These are phyloP conservation scores for Danaus plexippus DNA, from an alignment of 1,140 invertebrate species.

Conservation along the genomic window DNA sequence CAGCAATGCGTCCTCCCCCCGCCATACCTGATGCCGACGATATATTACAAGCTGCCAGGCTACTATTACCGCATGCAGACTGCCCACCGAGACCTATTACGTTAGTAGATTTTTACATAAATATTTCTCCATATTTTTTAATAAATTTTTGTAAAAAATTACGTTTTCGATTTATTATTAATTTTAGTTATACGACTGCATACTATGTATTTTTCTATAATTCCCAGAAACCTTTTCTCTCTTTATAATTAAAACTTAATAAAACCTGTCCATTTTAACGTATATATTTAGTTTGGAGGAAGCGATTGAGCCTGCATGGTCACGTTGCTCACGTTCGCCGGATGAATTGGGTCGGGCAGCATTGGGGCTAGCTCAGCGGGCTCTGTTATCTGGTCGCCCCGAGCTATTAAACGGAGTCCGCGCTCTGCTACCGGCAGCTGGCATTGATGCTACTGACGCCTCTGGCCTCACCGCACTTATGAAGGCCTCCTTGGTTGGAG, in stretches of 20 bases:
- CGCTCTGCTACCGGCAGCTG: constrained; percentile 80
- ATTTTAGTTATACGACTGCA: neutral
- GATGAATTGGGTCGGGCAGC: constrained; percentile 72
- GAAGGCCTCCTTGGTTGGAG: constrained; percentile 84
- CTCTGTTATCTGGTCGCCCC: constrained; percentile 81
- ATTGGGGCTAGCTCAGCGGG: constrained; percentile 84
- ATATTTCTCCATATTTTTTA: too few species aligned
- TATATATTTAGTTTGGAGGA: constrained; percentile 38
- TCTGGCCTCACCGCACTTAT: constrained; percentile 86
- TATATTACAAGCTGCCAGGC: constrained; percentile 87
- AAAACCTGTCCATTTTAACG: too few species aligned
- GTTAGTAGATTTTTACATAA: constrained; percentile 25
- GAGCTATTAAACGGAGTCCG: constrained; percentile 86
- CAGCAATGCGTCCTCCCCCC: constrained; percentile 83
- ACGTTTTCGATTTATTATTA: too few species aligned
- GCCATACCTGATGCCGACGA: constrained; percentile 87
- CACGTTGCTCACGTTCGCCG: constrained; percentile 36
- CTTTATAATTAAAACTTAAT: too few species aligned
- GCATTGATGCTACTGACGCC: constrained; percentile 80
- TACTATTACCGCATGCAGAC: constrained; percentile 89
- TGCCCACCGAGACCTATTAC: constrained; percentile 84
- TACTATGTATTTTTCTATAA: constrained; percentile 1
- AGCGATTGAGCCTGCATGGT: constrained; percentile 56
- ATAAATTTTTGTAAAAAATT: too few species aligned
- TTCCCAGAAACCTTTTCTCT: neutral